phyloP scores from a whole-genome alignment of 2,797 vertebrate genomes.

The Pipistrellus nathusii region DNA sequence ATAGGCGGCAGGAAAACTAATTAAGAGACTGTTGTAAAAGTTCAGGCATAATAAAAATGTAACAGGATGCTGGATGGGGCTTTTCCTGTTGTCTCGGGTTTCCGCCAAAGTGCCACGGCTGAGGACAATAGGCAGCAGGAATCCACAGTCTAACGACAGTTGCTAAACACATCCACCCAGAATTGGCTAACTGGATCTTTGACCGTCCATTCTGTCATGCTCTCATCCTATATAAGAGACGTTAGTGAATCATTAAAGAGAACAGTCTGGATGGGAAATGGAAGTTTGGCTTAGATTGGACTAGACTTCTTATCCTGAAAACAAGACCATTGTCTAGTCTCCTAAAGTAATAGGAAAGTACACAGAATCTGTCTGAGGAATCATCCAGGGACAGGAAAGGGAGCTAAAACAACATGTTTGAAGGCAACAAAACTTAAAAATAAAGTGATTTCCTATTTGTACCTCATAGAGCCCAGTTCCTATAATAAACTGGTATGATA shows the following conservation, averaged over 20 bases:
- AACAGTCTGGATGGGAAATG: neutral
- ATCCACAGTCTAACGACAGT: neutral
- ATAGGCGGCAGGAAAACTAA: conserved; percentile 54
- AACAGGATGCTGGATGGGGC: conserved; percentile 72
- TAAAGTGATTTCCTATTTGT: conserved; percentile 57
- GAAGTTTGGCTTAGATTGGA: neutral
- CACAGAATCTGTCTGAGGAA: neutral
- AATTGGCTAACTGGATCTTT: neutral
- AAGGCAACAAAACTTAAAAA: conserved; percentile 53
- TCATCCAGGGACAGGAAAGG: conserved; percentile 13
- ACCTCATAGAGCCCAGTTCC: neutral
- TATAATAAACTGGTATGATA: conserved; percentile 17
- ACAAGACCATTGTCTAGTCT: neutral
- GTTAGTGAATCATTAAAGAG: neutral
- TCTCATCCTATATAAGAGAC: neutral
- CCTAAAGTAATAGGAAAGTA: neutral
- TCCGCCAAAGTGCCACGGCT: neutral
- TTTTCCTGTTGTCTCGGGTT: conserved; percentile 71
- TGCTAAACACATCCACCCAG: neutral
- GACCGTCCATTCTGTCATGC: neutral
- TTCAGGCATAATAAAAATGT: conserved; percentile 72
- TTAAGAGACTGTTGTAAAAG: conserved; percentile 57
- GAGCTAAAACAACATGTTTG: neutral
- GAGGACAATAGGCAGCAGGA: conserved; percentile 21
- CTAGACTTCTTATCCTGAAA: conserved; percentile 39